These are phyloP conservation scores for Chalcosyrphus nemorum DNA, from an alignment of 2,888 invertebrate species.

Conservation along the genomic window DNA sequence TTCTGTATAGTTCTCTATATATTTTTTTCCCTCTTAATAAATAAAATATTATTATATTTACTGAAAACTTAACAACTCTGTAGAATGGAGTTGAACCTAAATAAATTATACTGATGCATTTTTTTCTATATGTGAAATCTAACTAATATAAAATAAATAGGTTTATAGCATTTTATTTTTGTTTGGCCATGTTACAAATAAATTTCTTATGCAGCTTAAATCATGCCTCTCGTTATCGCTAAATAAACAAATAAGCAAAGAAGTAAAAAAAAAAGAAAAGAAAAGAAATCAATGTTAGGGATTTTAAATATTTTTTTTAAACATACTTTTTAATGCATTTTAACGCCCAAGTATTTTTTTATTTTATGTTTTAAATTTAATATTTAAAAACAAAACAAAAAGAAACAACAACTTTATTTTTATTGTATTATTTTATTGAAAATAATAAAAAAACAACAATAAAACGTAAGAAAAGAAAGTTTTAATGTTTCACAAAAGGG, in stretches of 20 bases:
- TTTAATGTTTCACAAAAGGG: constrained; percentile 53
- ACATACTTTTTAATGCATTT: constrained; percentile 57
- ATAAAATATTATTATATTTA: constrained; percentile 28
- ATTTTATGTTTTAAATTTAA: constrained; percentile 52
- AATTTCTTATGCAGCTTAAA: constrained; percentile 40
- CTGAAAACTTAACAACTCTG: constrained; percentile 30
- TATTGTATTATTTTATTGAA: constrained; percentile 66
- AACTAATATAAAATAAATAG: constrained; percentile 15
- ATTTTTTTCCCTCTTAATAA: constrained; percentile 42
- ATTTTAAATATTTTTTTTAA: constrained; percentile 33
- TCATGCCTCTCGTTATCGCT: constrained; percentile 13
- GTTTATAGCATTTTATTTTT: constrained; percentile 26
- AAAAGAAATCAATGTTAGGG: constrained; percentile 39
- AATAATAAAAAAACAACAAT: constrained; percentile 30
- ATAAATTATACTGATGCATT: constrained; percentile 40
- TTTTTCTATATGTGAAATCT: constrained; percentile 22
- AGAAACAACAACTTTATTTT: constrained; percentile 36
- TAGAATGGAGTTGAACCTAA: constrained; percentile 17
- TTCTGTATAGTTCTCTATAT: constrained; percentile 62
- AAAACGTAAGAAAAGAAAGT: constrained; percentile 33
- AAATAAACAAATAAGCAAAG: constrained; percentile 6
- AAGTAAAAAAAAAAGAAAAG: too few relatives aligned
- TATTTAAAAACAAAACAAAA: constrained; percentile 22
- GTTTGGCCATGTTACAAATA: constrained; percentile 63
- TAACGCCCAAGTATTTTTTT: constrained; percentile 70